A percentile compares a stretch with the other conserved stretches of the same genome.
Conservation (phyloP, 2,113 vertebrate genomes). For the Caretta caretta region DNA sequence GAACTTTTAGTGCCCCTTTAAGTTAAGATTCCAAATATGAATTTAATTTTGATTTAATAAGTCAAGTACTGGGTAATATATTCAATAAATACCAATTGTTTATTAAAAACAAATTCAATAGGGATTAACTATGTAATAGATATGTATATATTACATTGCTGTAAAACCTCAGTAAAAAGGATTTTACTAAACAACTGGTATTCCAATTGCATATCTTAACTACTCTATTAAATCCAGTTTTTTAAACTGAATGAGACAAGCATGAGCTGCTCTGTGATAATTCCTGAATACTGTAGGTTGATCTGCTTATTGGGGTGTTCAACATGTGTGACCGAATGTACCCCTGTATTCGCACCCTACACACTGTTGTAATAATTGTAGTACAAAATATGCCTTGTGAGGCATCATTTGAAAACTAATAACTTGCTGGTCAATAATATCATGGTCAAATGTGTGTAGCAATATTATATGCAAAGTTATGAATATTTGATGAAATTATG, state of each 20-base stretch:
- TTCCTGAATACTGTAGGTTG: not conserved
- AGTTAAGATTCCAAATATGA: constrained; percentile 26
- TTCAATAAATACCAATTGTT: constrained; percentile 10
- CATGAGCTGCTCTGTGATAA: not conserved
- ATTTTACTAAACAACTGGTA: constrained; percentile 39
- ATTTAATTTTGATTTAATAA: constrained; percentile 18
- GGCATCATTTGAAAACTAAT: not conserved
- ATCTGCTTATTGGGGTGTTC: not conserved
- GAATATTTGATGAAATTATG: not conserved
- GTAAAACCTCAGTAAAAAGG: constrained; percentile 30
- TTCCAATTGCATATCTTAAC: constrained; percentile 39
- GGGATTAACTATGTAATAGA: constrained; percentile 20
- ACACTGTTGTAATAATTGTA: not conserved
- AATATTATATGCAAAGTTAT: not conserved
- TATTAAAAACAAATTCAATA: constrained; percentile 52
- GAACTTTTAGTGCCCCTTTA: not conserved
- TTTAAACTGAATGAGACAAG: not conserved
- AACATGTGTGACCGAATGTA: not conserved
- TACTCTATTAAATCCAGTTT: not conserved
- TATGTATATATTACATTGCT: constrained; percentile 8
- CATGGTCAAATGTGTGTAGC: not conserved
- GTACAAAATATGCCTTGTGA: not conserved
- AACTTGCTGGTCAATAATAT: not conserved
- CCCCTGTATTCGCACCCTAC: not conserved
- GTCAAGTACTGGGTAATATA: not conserved